Evolutionary conservation across 35 echinoderm and acorn worm species (phyloP).

Genomic region (Holothuria glaberrima): DNA sequence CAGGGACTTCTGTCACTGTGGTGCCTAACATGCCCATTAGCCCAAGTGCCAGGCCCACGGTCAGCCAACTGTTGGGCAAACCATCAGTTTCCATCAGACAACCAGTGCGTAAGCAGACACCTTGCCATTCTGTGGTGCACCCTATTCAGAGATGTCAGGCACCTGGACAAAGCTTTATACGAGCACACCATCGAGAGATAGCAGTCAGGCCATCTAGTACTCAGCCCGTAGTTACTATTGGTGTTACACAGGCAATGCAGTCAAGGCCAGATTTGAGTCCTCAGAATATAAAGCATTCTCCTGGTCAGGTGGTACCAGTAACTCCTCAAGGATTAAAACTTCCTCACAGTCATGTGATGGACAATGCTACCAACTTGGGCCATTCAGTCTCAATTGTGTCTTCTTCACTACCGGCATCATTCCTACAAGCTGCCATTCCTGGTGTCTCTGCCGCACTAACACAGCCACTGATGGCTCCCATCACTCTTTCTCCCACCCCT

Average conservation of each 20-base stretch:
- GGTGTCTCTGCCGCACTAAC: not conserved
- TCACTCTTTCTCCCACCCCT: constrained; percentile 12
- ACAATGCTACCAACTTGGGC: not conserved
- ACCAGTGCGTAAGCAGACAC: constrained; percentile 65
- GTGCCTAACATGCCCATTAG: constrained; percentile 54
- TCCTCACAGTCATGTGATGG: constrained; percentile 11
- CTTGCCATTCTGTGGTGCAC: not conserved
- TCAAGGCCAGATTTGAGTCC: constrained; percentile 33
- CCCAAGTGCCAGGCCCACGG: constrained; percentile 68
- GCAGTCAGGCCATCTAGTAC: constrained; percentile 33
- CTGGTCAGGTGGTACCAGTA: not conserved
- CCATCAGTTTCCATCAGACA: constrained; percentile 68
- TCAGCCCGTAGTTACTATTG: constrained; percentile 73
- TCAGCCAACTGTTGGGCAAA: constrained; percentile 89
- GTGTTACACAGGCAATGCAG: constrained; percentile 59
- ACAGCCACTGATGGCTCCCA: constrained; percentile 12
- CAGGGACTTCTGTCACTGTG: constrained; percentile 17
- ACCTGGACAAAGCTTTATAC: constrained; percentile 37
- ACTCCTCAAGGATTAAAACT: constrained; percentile 34
- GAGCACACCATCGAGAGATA: constrained; percentile 10
- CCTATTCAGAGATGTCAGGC: constrained; percentile 51
- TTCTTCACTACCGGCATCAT: constrained; percentile 22
- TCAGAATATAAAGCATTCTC: constrained; percentile 19
- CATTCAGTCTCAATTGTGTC: constrained; percentile 39
- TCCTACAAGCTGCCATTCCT: constrained; percentile 47